Evolutionary conservation across 2,113 vertebrate species (phyloP).

Genomic region (Holacanthus passer): DNA sequence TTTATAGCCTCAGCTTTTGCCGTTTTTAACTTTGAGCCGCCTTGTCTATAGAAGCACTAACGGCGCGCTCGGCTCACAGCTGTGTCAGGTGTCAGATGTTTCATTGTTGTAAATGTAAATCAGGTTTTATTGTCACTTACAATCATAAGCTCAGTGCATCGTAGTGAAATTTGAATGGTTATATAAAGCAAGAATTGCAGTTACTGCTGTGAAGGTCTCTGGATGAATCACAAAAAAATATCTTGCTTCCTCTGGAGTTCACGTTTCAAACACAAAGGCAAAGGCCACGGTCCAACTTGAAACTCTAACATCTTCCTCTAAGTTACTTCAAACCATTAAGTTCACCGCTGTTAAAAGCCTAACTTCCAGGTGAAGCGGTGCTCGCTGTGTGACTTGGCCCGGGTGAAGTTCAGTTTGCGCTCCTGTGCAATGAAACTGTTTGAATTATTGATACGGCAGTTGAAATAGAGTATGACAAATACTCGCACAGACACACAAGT

Average conservation of each 20-base stretch:
- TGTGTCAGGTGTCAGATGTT: constrained; percentile 35
- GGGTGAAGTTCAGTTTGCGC: constrained; percentile 26
- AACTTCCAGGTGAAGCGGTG: constrained; percentile 11
- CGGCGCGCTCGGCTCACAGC: constrained; percentile 7
- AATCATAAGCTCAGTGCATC: too few relatives aligned
- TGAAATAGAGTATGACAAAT: constrained; percentile 49
- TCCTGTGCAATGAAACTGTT: constrained; percentile 39
- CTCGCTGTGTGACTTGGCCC: constrained; percentile 11
- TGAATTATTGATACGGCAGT: constrained; percentile 59
- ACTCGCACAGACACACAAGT: constrained; percentile 19
- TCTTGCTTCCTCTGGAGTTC: constrained; percentile 1
- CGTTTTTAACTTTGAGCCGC: constrained; percentile 30
- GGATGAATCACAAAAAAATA: not conserved
- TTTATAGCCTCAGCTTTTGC: constrained; percentile 18
- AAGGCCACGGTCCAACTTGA: not conserved
- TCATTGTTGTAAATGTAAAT: too few relatives aligned
- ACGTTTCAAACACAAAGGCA: not conserved
- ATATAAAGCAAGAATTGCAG: constrained; percentile 1
- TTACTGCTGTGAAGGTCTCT: not conserved
- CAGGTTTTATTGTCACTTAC: too few relatives aligned
- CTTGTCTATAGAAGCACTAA: constrained; percentile 2
- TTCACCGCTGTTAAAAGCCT: not conserved
- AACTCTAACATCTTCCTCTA: not conserved
- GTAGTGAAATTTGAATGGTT: too few relatives aligned
- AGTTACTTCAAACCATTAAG: not conserved